phyloP scores from a whole-genome alignment of 2,888 invertebrate genomes.

The Sphaeridia pumilis region DNA sequence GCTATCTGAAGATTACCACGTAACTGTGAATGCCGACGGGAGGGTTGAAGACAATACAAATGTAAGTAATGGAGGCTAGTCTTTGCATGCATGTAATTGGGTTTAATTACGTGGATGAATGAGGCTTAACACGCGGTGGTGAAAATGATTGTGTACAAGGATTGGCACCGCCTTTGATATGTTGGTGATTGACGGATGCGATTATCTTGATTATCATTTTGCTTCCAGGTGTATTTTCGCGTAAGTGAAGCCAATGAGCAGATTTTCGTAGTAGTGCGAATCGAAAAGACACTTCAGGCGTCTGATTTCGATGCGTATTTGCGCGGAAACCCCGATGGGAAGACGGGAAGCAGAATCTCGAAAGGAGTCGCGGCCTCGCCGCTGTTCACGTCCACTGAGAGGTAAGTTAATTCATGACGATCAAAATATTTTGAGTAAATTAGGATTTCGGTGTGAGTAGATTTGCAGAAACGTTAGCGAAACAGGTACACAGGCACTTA shows the following conservation, averaged over 20 bases:
- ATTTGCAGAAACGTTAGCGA: too few relatives aligned
- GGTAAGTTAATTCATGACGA: slow-evolving; percentile 15
- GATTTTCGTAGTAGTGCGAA: slow-evolving; percentile 78
- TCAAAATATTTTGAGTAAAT: too few relatives aligned
- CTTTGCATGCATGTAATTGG: too few relatives aligned
- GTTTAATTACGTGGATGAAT: too few relatives aligned
- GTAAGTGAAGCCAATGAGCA: slow-evolving; percentile 81
- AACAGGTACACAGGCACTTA: too few relatives aligned
- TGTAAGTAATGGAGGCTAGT: slow-evolving; percentile 17
- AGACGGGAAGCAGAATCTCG: slow-evolving; percentile 31
- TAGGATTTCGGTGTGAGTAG: too few relatives aligned
- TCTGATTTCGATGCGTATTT: slow-evolving; percentile 31
- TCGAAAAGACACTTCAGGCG: slow-evolving; percentile 85
- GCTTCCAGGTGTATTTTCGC: slow-evolving; percentile 47
- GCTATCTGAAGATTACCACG: slow-evolving; percentile 85
- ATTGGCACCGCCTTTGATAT: too few relatives aligned
- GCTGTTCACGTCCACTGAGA: slow-evolving; percentile 28
- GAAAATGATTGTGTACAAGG: too few relatives aligned
- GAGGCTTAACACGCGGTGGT: too few relatives aligned
- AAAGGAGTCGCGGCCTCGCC: slow-evolving; percentile 30
- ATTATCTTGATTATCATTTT: background rate
- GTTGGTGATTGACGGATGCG: too few relatives aligned
- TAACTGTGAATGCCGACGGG: slow-evolving; percentile 39
- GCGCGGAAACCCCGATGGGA: slow-evolving; percentile 31
- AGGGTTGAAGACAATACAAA: slow-evolving; percentile 28